Evolutionary conservation across 2,797 vertebrate species (phyloP).

Genomic region (Cyclopterus lumpus): DNA sequence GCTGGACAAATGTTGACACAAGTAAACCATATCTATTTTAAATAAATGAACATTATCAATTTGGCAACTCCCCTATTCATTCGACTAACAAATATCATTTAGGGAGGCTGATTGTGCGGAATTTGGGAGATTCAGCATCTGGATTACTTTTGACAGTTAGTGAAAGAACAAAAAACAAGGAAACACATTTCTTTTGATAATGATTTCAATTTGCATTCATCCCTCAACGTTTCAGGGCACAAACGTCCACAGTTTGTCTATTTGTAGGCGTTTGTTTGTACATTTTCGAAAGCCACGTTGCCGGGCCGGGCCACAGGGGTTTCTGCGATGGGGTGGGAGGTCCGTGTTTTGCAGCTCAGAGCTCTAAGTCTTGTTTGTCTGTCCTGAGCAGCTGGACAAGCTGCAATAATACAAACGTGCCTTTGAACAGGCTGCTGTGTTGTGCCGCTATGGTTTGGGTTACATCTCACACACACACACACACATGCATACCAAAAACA

Average conservation of each 20-base stretch:
- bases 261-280: conserved; percentile 75
- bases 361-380: conserved; percentile 86
- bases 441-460: conserved; percentile 80
- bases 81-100: conserved; percentile 11
- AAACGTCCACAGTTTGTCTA: conserved; percentile 69
- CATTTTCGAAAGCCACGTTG: conserved; percentile 65
- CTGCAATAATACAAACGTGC: conserved; percentile 89
- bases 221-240: conserved; percentile 31
- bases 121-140: conserved; percentile 24
- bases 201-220: conserved; percentile 44
- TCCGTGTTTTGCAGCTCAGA: conserved; percentile 80
- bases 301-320: conserved; percentile 70
- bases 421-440: conserved; percentile 86
- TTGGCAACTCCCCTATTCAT: conserved; percentile 32
- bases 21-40: conserved; percentile 52
- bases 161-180: conserved; percentile 11
- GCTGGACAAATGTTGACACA: conserved; percentile 62
- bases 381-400: conserved; percentile 87
- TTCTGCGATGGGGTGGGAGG: conserved; percentile 76
- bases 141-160: neutral
- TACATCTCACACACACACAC: conserved; percentile 77
- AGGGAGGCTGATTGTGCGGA: conserved; percentile 8
- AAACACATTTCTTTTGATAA: conserved; percentile 28
- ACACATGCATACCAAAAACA: conserved; percentile 34
- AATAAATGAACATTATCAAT: conserved; percentile 56